phyloP scores from a whole-genome alignment of 2,797 vertebrate species.

The Pogoniulus pusillus region DNA sequence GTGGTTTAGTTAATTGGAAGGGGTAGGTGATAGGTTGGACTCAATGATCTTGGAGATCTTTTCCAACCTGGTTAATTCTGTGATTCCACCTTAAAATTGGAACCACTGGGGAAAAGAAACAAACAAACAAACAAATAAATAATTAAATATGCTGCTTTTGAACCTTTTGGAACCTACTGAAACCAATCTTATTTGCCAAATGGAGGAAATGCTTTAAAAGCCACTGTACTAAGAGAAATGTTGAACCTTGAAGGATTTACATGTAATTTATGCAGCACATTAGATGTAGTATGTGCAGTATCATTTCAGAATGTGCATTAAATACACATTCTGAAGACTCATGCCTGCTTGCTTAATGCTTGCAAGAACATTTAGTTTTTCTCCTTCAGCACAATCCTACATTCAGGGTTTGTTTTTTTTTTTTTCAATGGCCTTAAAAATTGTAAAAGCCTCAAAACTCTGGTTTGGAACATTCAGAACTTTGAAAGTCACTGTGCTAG shows the following conservation, averaged over 20 bases:
- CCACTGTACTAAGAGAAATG: background rate
- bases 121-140: background rate
- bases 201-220: background rate
- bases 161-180: background rate
- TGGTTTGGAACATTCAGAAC: background rate
- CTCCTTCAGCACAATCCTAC: constrained; percentile 11
- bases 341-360: constrained; percentile 38
- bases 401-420: no score
- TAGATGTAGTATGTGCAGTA: background rate
- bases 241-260: background rate
- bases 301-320: constrained; percentile 33
- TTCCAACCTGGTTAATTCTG: no score
- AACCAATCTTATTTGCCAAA: background rate
- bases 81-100: background rate
- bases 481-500: no score
- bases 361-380: constrained; percentile 38
- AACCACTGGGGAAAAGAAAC: background rate
- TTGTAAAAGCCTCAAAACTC: constrained; percentile 4
- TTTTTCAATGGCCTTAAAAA: constrained; percentile 37
- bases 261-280: constrained; percentile 35
- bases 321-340: constrained; percentile 11
- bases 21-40: no score
- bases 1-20: no score
- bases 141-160: background rate
- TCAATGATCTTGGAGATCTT: no score